Conservation (phyloP, 2,797 vertebrate genomes). For the Urocyon cinereoargenteus region DNA sequence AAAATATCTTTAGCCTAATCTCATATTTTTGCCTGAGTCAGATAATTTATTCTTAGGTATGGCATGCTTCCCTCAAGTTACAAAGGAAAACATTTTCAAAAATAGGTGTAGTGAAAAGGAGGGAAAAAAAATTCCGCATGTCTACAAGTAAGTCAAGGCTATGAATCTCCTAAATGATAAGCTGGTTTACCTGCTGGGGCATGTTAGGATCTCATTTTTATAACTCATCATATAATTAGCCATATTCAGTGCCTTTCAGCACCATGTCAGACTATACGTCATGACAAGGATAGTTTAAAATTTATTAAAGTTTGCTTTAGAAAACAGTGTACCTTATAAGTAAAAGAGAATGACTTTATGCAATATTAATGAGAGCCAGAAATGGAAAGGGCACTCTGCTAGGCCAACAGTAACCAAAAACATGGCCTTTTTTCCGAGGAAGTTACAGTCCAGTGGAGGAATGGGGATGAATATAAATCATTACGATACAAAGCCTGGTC, state of each 20-base stretch:
- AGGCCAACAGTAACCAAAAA: conserved; percentile 44
- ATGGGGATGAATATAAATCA: conserved; percentile 58
- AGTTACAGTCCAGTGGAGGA: not conserved
- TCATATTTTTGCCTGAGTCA: conserved; percentile 71
- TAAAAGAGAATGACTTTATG: conserved; percentile 51
- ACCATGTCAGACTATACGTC: conserved; percentile 38
- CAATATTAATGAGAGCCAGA: not conserved
- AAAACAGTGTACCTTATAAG: conserved; percentile 43
- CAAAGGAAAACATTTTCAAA: conserved; percentile 65
- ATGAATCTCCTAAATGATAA: conserved; percentile 52
- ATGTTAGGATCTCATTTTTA: conserved; percentile 50
- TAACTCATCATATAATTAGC: conserved; percentile 63
- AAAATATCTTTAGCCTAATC: conserved; percentile 66
- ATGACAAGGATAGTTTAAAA: conserved; percentile 36
- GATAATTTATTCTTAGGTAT: conserved; percentile 74
- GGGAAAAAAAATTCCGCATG: not conserved
- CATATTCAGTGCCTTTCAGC: conserved; percentile 14
- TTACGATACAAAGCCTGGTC: conserved; percentile 29
- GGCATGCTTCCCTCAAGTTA: conserved; percentile 68
- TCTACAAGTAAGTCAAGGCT: conserved; percentile 45
- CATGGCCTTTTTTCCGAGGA: not conserved
- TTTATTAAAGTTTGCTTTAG: conserved; percentile 24
- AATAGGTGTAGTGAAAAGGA: conserved; percentile 46
- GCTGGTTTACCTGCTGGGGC: conserved; percentile 48
- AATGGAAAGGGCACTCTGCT: not conserved